Base-by-base conservation (phyloP, 2,113 vertebrate genomes). In the Chrysochloris asiatica region DNA sequence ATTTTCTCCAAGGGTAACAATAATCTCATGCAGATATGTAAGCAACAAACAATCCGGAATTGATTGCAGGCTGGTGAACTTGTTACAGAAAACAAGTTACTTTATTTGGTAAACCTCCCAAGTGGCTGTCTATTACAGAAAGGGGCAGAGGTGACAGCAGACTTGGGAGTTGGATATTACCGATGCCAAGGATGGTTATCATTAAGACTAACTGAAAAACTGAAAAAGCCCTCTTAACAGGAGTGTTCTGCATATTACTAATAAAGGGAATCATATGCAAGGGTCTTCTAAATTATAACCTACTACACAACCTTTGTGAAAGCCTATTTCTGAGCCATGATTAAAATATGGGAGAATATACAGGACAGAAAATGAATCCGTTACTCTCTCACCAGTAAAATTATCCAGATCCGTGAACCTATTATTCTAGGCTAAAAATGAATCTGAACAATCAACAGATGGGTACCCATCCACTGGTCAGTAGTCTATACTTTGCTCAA, bases 291-390 rank as follows among this genome's bases (percentile, higher is more conserved):
- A 36, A 28, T 19, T 24, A 6, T 36, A 36, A 56, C 4, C 38
- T 7, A 45, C 6, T 36, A 45, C 38, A 26, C 38, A 77, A 59
- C 17, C 30, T 36, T 77, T 59, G 79, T 69, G 71, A 54, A 92
- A 72, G 45, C 33, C 71, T 69, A 8, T 19, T 91, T 71, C 22
- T 86, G 48, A 90, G n/a, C 33, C 19, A n/a, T 14, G 8, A 91
- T 63, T 83, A 78, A 95, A 94, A 86, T 19, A 48, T 6, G 52
- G 63, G 54, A 52, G 76, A 82, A 86, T 1, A 50, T 36, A 43
- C 38, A 52, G 13, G 36, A 47, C 17, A 47, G 41, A 85, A 85
- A 4, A n/a, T 14, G 16, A 45, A 63, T 33, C 12, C 76, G 41
- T 33, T 19, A 36, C n/a, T 61, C 30, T 77, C 69, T 67, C 30